Evolutionary conservation across 2,888 invertebrate genomes (phyloP).

Genomic region (Rutpela maculata): DNA sequence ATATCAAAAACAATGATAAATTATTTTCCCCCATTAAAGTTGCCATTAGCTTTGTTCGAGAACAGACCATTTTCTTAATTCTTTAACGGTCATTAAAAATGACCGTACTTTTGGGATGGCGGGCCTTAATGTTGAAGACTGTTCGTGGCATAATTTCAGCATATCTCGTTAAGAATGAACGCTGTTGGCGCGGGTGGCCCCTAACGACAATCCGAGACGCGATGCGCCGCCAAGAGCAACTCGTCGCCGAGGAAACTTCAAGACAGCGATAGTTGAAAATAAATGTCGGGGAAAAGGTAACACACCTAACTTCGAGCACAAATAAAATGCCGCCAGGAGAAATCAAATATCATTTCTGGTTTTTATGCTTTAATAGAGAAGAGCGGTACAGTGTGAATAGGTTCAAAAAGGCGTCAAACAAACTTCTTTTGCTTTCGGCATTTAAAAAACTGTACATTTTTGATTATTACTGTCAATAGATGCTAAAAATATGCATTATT

Average conservation of each 20-base stretch:
- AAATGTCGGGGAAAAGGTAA: background rate
- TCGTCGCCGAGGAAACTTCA: slow-evolving; percentile 6
- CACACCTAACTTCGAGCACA: background rate
- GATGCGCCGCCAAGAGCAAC: slow-evolving; percentile 57
- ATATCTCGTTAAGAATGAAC: slow-evolving; percentile 69
- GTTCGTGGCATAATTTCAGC: slow-evolving; percentile 71
- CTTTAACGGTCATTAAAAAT: slow-evolving; percentile 70
- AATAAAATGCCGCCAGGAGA: background rate
- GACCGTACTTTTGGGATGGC: slow-evolving; percentile 67
- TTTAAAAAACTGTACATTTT: too few species aligned
- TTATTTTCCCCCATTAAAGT: slow-evolving; percentile 53
- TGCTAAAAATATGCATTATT: too few species aligned
- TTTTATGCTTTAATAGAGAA: too few species aligned
- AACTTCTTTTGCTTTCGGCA: too few species aligned
- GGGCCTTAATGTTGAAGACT: slow-evolving; percentile 66
- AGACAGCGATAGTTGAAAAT: slow-evolving; percentile 1
- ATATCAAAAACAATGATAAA: slow-evolving; percentile 59
- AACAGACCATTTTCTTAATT: slow-evolving; percentile 63
- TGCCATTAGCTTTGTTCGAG: slow-evolving; percentile 55
- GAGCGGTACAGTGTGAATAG: too few species aligned
- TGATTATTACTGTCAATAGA: too few species aligned
- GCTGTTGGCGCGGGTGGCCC: slow-evolving; percentile 68
- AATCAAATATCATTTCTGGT: background rate
- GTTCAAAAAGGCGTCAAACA: too few species aligned
- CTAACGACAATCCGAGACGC: slow-evolving; percentile 72